phyloP scores from a whole-genome alignment of 2,797 vertebrate species.

The Pantherophis alleghaniensis region DNA sequence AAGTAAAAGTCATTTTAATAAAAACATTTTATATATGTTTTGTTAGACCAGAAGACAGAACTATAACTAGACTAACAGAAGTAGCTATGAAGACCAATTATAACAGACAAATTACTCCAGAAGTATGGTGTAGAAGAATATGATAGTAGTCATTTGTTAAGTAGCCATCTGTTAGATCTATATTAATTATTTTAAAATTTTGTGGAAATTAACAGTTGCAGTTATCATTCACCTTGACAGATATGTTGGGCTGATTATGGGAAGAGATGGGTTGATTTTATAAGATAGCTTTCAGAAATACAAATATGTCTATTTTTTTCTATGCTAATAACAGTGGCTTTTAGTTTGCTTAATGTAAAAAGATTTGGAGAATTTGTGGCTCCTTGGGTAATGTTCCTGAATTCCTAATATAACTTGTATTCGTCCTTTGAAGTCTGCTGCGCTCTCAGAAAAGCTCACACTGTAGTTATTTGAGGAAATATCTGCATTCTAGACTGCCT shows the following conservation, averaged over 20 bases:
- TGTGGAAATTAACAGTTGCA: not conserved
- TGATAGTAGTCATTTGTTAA: not conserved
- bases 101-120: not conserved
- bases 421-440: not conserved
- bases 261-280: not conserved
- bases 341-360: not conserved
- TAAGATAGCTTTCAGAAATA: not conserved
- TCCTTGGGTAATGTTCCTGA: not conserved
- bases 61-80: not conserved
- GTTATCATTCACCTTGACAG: not conserved
- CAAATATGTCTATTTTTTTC: not conserved
- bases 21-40: conserved; percentile 16
- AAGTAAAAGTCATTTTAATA: conserved; percentile 15
- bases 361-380: not conserved
- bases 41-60: conserved; percentile 4
- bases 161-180: not conserved
- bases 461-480: not conserved
- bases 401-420: not conserved
- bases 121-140: not conserved
- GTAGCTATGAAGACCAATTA: not conserved
- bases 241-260: not conserved
- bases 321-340: not conserved
- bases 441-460: not conserved
- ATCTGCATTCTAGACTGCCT: not conserved
- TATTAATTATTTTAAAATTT: not conserved